Conservation (phyloP, 2,113 vertebrate species). For the Panurus biarmicus region DNA sequence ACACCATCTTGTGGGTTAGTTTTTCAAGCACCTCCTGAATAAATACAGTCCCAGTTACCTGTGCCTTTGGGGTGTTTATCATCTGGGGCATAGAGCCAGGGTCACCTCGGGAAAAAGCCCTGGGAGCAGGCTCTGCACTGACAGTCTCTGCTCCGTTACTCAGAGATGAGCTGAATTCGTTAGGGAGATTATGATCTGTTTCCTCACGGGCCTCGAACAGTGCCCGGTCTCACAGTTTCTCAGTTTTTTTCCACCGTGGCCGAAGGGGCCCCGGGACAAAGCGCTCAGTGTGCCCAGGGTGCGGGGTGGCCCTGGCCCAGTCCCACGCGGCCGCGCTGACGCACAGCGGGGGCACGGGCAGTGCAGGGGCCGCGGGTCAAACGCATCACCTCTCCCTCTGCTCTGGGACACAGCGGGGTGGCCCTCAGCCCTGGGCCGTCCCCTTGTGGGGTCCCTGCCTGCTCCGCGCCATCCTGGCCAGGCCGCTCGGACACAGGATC, state of each 20-base stretch:
- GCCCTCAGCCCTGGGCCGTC: background rate
- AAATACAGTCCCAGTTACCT: background rate
- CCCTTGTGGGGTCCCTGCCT: background rate
- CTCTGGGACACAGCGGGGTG: background rate
- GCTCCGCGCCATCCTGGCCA: fast-evolving
- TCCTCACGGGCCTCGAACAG: background rate
- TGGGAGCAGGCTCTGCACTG: background rate
- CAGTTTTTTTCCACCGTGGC: background rate
- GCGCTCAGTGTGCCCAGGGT: background rate
- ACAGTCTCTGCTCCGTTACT: background rate
- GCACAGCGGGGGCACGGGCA: background rate
- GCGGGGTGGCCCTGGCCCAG: fast-evolving
- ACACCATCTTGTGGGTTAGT: fast-evolving
- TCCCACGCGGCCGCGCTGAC: background rate
- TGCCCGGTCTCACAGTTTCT: background rate
- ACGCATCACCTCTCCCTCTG: background rate
- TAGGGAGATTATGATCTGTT: background rate
- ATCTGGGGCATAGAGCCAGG: background rate
- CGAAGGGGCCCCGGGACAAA: background rate
- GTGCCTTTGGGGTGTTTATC: background rate
- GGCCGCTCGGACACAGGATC: fast-evolving
- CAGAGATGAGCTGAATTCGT: background rate
- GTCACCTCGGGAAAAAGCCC: background rate
- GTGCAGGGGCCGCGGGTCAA: background rate
- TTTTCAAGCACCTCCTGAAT: background rate